Evolutionary conservation across 2,888 invertebrate genomes (phyloP), one percentile per base, ranked within the genome.

Genomic region (Lasiommata megera): DNA sequence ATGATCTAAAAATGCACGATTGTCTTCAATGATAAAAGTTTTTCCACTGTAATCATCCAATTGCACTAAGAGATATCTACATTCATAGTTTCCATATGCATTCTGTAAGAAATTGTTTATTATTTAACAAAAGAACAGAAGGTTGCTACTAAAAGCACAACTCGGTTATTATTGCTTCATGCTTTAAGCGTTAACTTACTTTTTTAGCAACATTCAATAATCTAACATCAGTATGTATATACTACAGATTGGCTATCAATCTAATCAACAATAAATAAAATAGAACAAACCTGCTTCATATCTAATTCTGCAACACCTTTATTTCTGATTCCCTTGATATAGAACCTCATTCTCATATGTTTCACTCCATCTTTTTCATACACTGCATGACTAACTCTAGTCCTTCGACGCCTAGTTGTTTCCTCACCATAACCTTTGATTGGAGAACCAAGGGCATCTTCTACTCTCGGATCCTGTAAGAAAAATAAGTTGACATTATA

Each of bases 401-500:
- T 94, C 41, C 97, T 92, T 62, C 97, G 91, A 38, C 98, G 94
- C 66, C 98, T 91, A 16, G 95, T 92, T 0, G 95, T 95, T 78
- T 96, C 96, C 80, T 98, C 97, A 0, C 98, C 98, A 82, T 93
- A 96, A 1, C 96, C 96, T 80, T 95, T 97, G 31, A 98, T 95
- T 6, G 98, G 97, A 61, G 94, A 91, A n/a, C 98, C 98, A 54
- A 98, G 86, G n/a, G 94, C 93, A 83, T 97, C 96, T 72, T 94
- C 92, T 0, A 98, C 93, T 73, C 94, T 92, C 5, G 93, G 89
- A 84, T 97, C 95, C 86, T 93, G 54, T 14, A 60, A 48, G 38
- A 55, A 23, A 5, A 3, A 23, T 23, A 23, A 23, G 23, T 23
- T n/a, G n/a, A n/a, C n/a, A n/a, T n/a, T n/a, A n/a, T n/a, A n/a